Conservation (phyloP, 2,888 invertebrate species). For the Coenonympha glycerion region DNA sequence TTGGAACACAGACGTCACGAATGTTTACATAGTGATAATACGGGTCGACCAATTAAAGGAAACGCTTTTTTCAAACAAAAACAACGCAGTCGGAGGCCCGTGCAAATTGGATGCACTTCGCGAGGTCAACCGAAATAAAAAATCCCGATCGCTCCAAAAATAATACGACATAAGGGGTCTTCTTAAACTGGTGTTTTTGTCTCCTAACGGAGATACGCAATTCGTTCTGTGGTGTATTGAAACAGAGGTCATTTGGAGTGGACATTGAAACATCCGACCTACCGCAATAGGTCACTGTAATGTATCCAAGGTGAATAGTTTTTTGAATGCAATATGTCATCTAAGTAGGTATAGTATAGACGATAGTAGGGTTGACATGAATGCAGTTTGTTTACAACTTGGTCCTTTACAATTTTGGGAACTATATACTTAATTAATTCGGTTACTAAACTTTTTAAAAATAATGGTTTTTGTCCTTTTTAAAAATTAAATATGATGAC, state of each 20-base stretch:
- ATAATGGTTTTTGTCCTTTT: too few relatives aligned
- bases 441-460: too few relatives aligned
- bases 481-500: too few relatives aligned
- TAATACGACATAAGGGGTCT: not conserved
- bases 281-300: conserved; percentile 44
- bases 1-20: conserved; percentile 13
- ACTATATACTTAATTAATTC: too few relatives aligned
- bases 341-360: not conserved
- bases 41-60: conserved; percentile 21
- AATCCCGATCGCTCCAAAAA: not conserved
- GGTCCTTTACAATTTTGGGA: too few relatives aligned
- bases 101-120: conserved; percentile 32
- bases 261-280: conserved; percentile 37
- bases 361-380: not conserved
- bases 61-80: conserved; percentile 6
- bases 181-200: not conserved
- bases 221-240: conserved; percentile 9
- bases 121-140: conserved; percentile 15
- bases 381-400: too few relatives aligned
- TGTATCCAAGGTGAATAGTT: conserved; percentile 35
- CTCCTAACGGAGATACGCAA: conserved; percentile 9
- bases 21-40: conserved; percentile 27
- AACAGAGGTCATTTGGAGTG: conserved; percentile 12
- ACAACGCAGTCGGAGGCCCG: conserved; percentile 23
- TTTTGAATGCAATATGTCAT: conserved; percentile 30